These are phyloP conservation scores for Eumeta japonica DNA, from an alignment of 1,140 invertebrate species.

Conservation along the genomic window DNA sequence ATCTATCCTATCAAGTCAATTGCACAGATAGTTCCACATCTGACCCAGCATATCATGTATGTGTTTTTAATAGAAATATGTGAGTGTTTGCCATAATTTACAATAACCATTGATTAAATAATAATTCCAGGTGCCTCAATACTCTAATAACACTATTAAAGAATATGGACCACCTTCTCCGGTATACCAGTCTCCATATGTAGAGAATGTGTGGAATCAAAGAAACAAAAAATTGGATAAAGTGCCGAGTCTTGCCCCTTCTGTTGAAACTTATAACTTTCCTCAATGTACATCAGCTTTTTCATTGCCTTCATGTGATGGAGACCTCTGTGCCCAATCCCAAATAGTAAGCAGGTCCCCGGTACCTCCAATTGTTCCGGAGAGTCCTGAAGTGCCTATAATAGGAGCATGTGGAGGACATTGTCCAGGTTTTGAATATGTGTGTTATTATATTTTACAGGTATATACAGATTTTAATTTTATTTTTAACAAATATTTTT, in stretches of 20 bases:
- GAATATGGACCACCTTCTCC: constrained; percentile 43
- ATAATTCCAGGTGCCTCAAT: constrained; percentile 40
- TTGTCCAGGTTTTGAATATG: constrained; percentile 65
- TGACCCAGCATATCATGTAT: constrained; percentile 46
- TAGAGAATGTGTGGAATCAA: constrained; percentile 26
- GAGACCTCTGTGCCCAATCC: constrained; percentile 16
- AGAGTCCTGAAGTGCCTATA: constrained; percentile 49
- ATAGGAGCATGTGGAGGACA: constrained; percentile 64
- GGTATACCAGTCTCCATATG: constrained; percentile 48
- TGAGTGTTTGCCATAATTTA: too few relatives aligned
- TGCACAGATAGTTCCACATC: constrained; percentile 51
- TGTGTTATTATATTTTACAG: constrained; percentile 66
- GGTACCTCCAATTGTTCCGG: constrained; percentile 30
- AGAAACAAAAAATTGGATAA: constrained; percentile 34
- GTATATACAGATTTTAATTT: constrained; percentile 35
- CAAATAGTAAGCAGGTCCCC: constrained; percentile 24
- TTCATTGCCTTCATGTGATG: constrained; percentile 37
- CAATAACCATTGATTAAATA: constrained; percentile 7
- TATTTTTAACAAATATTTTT: constrained; percentile 2
- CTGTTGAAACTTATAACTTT: constrained; percentile 33
- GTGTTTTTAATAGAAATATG: constrained; percentile 4
- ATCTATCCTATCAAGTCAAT: constrained; percentile 36
- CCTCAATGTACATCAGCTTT: constrained; percentile 44
- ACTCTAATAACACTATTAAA: constrained; percentile 32
- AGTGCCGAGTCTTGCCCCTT: constrained; percentile 13